Conservation (phyloP, 2,797 vertebrate species). For the Lerista edwardsae region DNA sequence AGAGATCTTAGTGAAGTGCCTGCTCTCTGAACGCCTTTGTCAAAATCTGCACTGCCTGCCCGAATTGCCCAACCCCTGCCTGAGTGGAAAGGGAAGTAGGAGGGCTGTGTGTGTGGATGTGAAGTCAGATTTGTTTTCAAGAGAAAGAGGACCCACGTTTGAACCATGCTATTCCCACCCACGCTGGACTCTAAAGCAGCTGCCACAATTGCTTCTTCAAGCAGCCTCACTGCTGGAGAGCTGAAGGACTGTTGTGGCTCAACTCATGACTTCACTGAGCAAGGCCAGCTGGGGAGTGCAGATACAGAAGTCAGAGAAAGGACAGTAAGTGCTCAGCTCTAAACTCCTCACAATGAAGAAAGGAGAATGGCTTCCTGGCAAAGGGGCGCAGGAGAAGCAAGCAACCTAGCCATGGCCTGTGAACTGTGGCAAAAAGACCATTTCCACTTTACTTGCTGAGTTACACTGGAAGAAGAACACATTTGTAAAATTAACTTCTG, state of each 20-base stretch:
- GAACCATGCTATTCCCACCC: neutral
- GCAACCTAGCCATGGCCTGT: neutral
- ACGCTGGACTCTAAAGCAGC: neutral
- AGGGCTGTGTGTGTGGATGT: neutral
- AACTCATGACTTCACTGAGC: neutral
- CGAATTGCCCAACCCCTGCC: neutral
- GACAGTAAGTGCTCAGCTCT: neutral
- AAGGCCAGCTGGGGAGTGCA: neutral
- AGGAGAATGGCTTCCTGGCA: slow-evolving; percentile 50
- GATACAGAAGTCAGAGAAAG: neutral
- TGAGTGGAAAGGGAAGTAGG: neutral
- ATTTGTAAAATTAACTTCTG: neutral
- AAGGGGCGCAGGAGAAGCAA: slow-evolving; percentile 36
- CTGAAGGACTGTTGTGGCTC: neutral
- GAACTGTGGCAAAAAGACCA: neutral
- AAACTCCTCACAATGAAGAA: neutral
- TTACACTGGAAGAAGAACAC: neutral
- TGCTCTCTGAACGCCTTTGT: neutral
- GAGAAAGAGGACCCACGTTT: neutral
- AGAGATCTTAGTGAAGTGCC: neutral
- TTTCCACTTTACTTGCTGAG: neutral
- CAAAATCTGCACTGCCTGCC: neutral
- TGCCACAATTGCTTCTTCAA: neutral
- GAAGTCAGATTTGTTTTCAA: neutral
- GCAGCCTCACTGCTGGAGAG: neutral